A percentile compares a stretch with the other conserved stretches of the same genome.
These are phyloP conservation scores for Leptopilina drosophilae DNA, from an alignment of 2,888 invertebrate species.

Conservation along the genomic window DNA sequence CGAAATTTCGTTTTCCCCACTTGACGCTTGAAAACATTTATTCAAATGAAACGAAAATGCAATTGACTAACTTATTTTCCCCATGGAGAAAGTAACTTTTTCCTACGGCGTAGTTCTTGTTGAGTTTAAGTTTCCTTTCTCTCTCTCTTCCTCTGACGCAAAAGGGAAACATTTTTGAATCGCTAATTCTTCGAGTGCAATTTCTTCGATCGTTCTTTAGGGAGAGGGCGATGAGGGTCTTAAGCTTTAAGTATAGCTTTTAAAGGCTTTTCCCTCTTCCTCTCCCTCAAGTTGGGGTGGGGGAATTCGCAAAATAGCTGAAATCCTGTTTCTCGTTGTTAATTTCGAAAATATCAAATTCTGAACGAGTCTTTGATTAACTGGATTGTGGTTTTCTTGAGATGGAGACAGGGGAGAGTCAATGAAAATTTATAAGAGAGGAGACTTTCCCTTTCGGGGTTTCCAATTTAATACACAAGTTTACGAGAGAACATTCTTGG, in stretches of 20 bases:
- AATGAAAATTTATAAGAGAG: conserved; percentile 14
- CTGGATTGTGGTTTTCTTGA: conserved; percentile 54
- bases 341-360: conserved; percentile 64
- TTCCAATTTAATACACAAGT: conserved; percentile 8
- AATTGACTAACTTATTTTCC: conserved; percentile 49
- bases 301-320: conserved; percentile 39
- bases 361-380: conserved; percentile 62
- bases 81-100: conserved; percentile 40
- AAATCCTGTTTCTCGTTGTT: conserved; percentile 53
- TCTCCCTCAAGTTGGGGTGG: background rate
- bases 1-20: conserved; percentile 24
- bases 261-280: background rate
- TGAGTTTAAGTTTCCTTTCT: conserved; percentile 45
- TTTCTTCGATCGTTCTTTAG: conserved; percentile 27
- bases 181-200: conserved; percentile 57
- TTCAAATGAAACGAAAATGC: conserved; percentile 42
- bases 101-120: conserved; percentile 45
- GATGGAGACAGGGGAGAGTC: no score
- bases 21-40: conserved; percentile 45
- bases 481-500: background rate
- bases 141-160: conserved; percentile 25
- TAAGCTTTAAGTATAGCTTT: conserved; percentile 25
- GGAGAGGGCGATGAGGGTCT: background rate
- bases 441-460: background rate
- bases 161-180: conserved; percentile 62